Evolutionary conservation across 2,888 invertebrate species (phyloP).

Genomic region (Caenorhabditis sp.): DNA sequence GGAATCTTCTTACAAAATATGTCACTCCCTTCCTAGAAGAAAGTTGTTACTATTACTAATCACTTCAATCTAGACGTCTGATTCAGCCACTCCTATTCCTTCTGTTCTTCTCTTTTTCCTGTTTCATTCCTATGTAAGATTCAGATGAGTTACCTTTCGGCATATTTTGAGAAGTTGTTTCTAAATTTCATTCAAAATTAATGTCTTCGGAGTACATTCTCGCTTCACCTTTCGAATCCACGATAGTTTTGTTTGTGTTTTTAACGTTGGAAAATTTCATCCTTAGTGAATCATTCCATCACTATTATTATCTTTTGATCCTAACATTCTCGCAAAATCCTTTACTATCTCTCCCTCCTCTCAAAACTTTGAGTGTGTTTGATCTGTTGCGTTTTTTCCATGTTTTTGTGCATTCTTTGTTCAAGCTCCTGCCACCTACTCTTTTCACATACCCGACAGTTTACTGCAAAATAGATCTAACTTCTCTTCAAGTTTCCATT

Average conservation of each 20-base stretch:
- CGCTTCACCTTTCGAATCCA: too few species aligned
- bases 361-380: conserved; percentile 64
- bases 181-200: too few species aligned
- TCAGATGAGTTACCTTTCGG: too few species aligned
- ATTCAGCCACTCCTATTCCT: conserved; percentile 52
- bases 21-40: conserved; percentile 28
- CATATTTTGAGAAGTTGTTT: too few species aligned
- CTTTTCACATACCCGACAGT: conserved; percentile 20
- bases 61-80: conserved; percentile 47
- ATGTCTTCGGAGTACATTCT: too few species aligned
- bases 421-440: conserved; percentile 47
- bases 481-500: conserved; percentile 3
- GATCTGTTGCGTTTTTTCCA: conserved; percentile 70
- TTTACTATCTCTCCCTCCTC: conserved; percentile 27
- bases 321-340: background rate
- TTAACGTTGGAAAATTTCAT: background rate
- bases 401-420: conserved; percentile 50
- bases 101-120: conserved; percentile 15
- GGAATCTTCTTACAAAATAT: conserved; percentile 30
- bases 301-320: conserved; percentile 22
- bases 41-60: conserved; percentile 62
- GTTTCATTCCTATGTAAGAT: conserved; percentile 44
- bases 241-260: too few species aligned
- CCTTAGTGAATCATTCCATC: background rate
- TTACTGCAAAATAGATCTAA: conserved; percentile 20